phyloP scores from a whole-genome alignment of 2,113 vertebrate species.

The Laticauda colubrina region DNA sequence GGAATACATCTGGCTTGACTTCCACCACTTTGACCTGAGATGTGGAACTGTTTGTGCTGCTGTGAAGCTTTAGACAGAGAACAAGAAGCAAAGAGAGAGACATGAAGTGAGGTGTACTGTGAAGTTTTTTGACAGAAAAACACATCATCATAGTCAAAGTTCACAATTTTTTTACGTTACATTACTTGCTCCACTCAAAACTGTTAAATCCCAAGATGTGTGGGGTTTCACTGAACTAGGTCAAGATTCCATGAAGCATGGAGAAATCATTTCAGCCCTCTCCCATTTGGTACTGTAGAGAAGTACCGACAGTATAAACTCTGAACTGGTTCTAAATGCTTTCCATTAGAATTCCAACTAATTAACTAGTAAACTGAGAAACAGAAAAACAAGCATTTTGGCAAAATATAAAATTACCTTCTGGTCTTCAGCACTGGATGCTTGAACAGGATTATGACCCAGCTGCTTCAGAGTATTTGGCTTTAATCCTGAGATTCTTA shows the following conservation, averaged over 20 bases:
- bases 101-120: constrained; percentile 14
- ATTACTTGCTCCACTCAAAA: neutral
- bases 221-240: neutral
- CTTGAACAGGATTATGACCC: constrained; percentile 74
- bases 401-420: constrained; percentile 57
- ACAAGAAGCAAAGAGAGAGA: constrained; percentile 1
- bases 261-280: neutral
- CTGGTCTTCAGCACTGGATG: constrained; percentile 46
- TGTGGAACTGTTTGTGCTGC: constrained; percentile 46
- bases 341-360: neutral
- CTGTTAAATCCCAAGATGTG: neutral
- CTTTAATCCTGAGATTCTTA: constrained; percentile 84
- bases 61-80: constrained; percentile 60
- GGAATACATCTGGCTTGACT: constrained; percentile 73
- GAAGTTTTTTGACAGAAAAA: neutral
- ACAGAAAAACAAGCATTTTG: neutral
- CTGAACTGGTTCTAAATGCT: neutral
- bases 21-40: constrained; percentile 74
- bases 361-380: neutral
- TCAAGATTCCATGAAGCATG: neutral
- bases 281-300: neutral
- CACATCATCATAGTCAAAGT: neutral
- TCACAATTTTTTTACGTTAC: neutral
- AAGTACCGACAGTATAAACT: neutral
- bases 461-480: constrained; percentile 84